Conservation (phyloP, 2,888 invertebrate genomes). For the Cordylochernes scorpioides region DNA sequence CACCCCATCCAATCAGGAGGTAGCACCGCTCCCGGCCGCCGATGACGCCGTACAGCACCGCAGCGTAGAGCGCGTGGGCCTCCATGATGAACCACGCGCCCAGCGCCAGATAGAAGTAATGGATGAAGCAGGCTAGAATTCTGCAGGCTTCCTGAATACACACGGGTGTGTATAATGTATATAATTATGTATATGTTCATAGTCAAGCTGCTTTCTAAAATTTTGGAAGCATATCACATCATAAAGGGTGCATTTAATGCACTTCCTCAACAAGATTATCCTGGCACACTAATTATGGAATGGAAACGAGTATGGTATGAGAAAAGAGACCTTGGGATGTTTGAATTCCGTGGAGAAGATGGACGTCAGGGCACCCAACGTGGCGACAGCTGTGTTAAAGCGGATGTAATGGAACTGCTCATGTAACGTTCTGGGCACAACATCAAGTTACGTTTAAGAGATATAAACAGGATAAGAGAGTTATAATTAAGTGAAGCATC, state of each 20-base stretch:
- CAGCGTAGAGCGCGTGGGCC: slow-evolving; percentile 13
- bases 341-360: slow-evolving; percentile 16
- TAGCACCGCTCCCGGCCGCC: slow-evolving; percentile 13
- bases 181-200: not conserved
- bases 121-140: slow-evolving; percentile 13
- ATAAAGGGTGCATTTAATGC: too few species aligned
- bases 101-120: slow-evolving; percentile 13
- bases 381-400: slow-evolving; percentile 14
- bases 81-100: slow-evolving; percentile 12
- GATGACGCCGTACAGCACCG: slow-evolving; percentile 14
- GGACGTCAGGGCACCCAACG: slow-evolving; percentile 13
- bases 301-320: too few species aligned
- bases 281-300: too few species aligned
- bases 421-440: slow-evolving; percentile 14
- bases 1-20: slow-evolving; percentile 13
- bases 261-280: slow-evolving; percentile 3
- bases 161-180: too few species aligned
- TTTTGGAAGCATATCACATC: not conserved
- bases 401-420: slow-evolving; percentile 18
- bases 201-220: not conserved
- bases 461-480: too few species aligned
- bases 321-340: too few species aligned
- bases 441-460: too few species aligned
- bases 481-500: too few species aligned
- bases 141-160: slow-evolving; percentile 14